Percentiles rank a stretch among this genome's conserved stretches.
Evolutionary conservation across 2,888 invertebrate species (phyloP).

Genomic region (Microplitis manilae): DNA sequence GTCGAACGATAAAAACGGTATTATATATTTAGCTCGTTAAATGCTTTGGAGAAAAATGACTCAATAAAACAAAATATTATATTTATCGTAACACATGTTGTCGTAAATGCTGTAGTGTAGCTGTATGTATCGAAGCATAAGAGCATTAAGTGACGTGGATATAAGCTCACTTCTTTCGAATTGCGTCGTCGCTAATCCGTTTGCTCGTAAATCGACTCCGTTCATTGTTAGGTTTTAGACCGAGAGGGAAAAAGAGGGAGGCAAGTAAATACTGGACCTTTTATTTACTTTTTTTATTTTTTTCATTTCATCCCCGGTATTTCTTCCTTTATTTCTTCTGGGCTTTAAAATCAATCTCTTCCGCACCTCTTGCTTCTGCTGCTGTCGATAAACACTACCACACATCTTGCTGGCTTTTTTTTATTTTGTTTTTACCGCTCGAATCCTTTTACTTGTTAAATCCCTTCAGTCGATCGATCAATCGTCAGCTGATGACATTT

Average conservation of each 20-base stretch:
- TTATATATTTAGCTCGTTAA: not conserved
- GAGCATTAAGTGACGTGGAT: constrained; percentile 1
- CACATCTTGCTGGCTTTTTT: not conserved
- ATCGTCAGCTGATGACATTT: constrained; percentile 11
- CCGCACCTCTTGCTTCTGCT: not conserved
- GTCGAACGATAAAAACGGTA: not conserved
- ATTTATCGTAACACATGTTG: not conserved
- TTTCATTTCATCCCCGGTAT: not conserved
- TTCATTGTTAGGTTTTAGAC: not conserved
- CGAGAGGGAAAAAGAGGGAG: not conserved
- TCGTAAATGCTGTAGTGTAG: not conserved
- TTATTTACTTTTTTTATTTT: not conserved
- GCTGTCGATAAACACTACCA: not conserved
- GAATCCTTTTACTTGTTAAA: constrained; percentile 1
- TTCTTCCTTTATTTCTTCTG: not conserved
- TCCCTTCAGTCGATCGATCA: constrained; percentile 4
- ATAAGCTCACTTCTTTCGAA: constrained; percentile 1
- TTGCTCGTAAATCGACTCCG: not conserved
- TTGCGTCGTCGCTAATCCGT: not conserved
- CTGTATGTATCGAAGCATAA: not conserved
- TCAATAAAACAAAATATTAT: not conserved
- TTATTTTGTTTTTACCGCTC: not conserved
- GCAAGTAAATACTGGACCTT: not conserved
- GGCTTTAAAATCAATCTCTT: constrained; percentile 1
- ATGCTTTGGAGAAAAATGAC: not conserved